Base-by-base conservation (phyloP, 2,888 invertebrate species). In the Bembecia ichneumoniformis region DNA sequence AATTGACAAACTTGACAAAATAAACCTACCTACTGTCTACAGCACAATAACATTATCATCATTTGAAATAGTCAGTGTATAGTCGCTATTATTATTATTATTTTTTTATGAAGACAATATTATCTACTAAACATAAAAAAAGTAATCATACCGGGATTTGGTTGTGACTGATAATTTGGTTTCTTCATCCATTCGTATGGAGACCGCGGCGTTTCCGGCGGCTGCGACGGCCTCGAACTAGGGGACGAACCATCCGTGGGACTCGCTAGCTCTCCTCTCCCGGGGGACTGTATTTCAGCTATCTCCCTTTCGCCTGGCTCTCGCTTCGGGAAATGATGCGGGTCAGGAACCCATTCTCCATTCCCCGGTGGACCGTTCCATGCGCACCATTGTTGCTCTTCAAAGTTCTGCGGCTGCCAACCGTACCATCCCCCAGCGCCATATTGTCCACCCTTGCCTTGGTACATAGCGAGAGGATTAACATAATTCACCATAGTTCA, bases 151-250 rank as follows among this genome's bases (percentile, higher is more conserved):
- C 96, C 96, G 82, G 95, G 94, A 78, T 93, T 94, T 2, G 94
- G 94, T 69, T 94, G 94, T 56, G 90, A 91, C 68, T 94, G 94
- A 77, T 95, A 96, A 48, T 94, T 91, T 0, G 94, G 93, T 75
- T 95, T 96, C 78, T 94, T 96, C 92, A 97, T 96, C 96, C 96
- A 97, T 64, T 95, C 96, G 74, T 91, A 96, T 0, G 95, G 95
- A 58, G 94, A 94, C 44, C 95, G 90, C 15, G 92, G 91, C 28
- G 93, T 93, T 40, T 91, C 89, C 45, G 94, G 92, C 64, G 92
- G 74, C 72, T 88, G 74, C 61, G 84, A 70, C 55, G 83, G 75
- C 71, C 82, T 68, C 2, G 89, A 87, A 1, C 88, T 77, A 1
- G 89, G 82, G 40, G 40, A 40, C 0, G 89, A 88, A 2, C 88